Conservation (phyloP, 2,113 vertebrate species). For the Spilogale gracilis region DNA sequence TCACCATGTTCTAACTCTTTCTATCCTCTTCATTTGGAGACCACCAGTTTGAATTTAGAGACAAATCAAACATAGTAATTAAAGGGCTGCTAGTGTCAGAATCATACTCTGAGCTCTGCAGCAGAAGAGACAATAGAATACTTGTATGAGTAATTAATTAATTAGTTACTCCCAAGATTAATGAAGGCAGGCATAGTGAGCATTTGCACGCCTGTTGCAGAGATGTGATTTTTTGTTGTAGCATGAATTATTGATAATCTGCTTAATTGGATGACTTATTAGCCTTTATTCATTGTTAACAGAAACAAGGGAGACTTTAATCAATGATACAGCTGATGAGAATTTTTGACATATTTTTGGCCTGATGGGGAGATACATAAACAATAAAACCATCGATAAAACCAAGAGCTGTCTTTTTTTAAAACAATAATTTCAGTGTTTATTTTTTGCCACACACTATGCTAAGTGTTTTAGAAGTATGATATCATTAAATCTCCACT, state of each 20-base stretch:
- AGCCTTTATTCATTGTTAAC: not conserved
- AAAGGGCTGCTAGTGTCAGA: not conserved
- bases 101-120: not conserved
- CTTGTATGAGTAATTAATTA: not conserved
- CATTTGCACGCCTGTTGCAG: not conserved
- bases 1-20: not conserved
- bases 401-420: not conserved
- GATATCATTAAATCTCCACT: not conserved
- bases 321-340: not conserved
- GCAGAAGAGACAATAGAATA: not conserved
- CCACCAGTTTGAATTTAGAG: not conserved
- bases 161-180: not conserved
- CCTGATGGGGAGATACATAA: not conserved
- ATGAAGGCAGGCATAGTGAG: not conserved
- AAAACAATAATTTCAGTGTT: not conserved
- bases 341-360: not conserved
- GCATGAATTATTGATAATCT: conserved; percentile 17
- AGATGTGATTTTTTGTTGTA: not conserved
- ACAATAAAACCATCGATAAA: not conserved
- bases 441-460: not conserved
- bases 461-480: not conserved
- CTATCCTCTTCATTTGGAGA: not conserved
- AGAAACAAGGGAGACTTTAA: not conserved
- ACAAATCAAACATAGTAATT: not conserved
- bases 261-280: not conserved